Evolutionary conservation across 1,140 invertebrate genomes (phyloP), one percentile per base, ranked within the genome.

Genomic region (Sitobion miscanthi): DNA sequence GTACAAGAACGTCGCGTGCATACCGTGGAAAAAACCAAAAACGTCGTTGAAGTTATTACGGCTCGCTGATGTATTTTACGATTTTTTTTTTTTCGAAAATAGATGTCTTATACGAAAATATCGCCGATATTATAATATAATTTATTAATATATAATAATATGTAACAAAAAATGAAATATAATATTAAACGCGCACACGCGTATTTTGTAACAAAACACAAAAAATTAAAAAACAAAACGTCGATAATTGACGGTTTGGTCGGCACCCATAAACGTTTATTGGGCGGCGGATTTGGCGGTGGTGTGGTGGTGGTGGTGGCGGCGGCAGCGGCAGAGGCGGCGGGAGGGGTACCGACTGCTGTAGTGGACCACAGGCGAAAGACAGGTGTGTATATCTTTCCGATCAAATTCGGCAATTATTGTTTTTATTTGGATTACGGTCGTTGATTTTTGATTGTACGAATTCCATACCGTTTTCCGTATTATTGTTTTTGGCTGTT

Each of bases 241-340:
- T 54, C 35, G 35, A 92, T 92, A 92, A 92, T 85, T 92, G 69
- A 83, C 62, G 69, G 77, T 52, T 92, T 42, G 47, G 91, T 54
- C 77, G 77, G 69, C n/a, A 85, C 88, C n/a, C 23, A 42, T 62
- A 90, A 90, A 90, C 88, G 88, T 90, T 90, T 90, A 57, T 57
- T 25, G 49, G 88, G 30, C 52, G 49, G 88, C 49, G 17, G n/a
- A 77, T n/a, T n/a, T 30, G 62, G 30, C 5, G 30, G 62, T 17
- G 62, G 62, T 1, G 57, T n/a, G n/a, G 38, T 38, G 38, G 38
- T 38, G 38, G 38, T 69, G 62, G 30, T n/a, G 62, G 62, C 0
- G 57, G 14, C 1, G 14, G 30, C 7, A 52, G 30, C 1, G 30
- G 49, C 30, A 14, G n/a, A 0, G 38, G 21, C 0, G 6, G 23